A percentile compares a stretch with the other conserved stretches of the same genome.
Evolutionary conservation across 1,140 invertebrate species (phyloP).

Genomic region (Caerostris darwini): DNA sequence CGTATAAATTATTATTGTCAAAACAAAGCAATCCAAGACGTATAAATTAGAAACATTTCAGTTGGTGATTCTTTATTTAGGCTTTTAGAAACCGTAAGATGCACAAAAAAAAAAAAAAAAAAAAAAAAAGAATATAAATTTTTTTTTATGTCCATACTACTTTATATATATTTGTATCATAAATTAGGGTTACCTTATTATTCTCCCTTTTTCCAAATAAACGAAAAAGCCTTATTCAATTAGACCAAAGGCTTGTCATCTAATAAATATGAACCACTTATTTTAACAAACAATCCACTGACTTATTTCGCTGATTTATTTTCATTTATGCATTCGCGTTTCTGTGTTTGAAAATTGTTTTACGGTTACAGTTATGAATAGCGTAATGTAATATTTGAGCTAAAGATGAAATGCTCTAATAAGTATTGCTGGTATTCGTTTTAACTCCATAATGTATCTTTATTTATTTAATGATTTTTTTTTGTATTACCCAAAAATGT

Average conservation of each 20-base stretch:
- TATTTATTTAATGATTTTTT: too few relatives aligned
- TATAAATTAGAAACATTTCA: background rate
- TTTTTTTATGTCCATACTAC: background rate
- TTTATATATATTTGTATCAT: background rate
- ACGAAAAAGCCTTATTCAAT: constrained; percentile 12
- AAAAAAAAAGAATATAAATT: too few relatives aligned
- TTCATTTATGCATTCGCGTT: too few relatives aligned
- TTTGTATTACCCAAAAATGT: too few relatives aligned
- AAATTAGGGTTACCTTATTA: background rate
- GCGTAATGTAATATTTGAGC: too few relatives aligned
- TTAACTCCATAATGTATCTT: too few relatives aligned
- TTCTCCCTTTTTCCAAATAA: background rate
- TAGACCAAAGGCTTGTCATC: background rate
- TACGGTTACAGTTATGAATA: too few relatives aligned
- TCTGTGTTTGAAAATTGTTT: too few relatives aligned
- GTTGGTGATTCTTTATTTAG: background rate
- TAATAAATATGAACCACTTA: background rate
- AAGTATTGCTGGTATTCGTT: too few relatives aligned
- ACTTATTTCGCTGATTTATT: background rate
- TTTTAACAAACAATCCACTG: background rate
- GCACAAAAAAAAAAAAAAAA: too few relatives aligned
- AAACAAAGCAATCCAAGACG: background rate
- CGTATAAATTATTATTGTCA: background rate
- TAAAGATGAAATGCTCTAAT: too few relatives aligned
- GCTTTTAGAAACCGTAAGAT: background rate